A percentile compares a stretch with the other conserved stretches of the same genome.
phyloP scores from a whole-genome alignment of 1,140 invertebrate genomes.

The Palaemon carinicauda region DNA sequence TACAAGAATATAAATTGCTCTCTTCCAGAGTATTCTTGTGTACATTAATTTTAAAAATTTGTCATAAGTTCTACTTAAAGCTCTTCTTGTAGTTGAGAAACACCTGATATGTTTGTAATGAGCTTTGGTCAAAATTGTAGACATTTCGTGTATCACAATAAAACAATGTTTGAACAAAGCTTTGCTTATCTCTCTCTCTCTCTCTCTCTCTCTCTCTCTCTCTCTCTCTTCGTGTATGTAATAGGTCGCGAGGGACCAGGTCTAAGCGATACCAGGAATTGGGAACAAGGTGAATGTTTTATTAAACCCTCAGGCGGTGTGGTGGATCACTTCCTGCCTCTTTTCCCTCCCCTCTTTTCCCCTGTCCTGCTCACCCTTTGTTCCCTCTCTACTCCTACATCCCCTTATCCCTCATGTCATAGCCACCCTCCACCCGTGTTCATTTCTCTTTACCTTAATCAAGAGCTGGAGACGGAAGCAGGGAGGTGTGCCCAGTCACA shows the following conservation, averaged over 20 bases:
- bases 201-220: conserved; percentile 19
- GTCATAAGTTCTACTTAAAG: too few relatives aligned
- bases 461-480: conserved; percentile 28
- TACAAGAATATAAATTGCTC: too few relatives aligned
- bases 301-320: conserved; percentile 32
- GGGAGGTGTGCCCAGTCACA: not conserved
- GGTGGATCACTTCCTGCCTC: too few relatives aligned
- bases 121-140: too few relatives aligned
- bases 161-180: not conserved
- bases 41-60: not conserved
- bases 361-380: too few relatives aligned
- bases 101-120: too few relatives aligned
- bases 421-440: too few relatives aligned
- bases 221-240: not conserved
- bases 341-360: too few relatives aligned
- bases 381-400: too few relatives aligned
- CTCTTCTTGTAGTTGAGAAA: too few relatives aligned
- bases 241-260: not conserved
- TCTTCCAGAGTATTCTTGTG: too few relatives aligned
- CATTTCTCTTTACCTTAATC: conserved; percentile 18
- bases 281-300: conserved; percentile 18
- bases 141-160: not conserved
- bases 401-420: too few relatives aligned
- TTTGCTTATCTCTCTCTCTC: not conserved
- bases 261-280: not conserved